These are phyloP conservation scores for Lapara coniferarum DNA, from an alignment of 2,888 invertebrate species.

Conservation along the genomic window DNA sequence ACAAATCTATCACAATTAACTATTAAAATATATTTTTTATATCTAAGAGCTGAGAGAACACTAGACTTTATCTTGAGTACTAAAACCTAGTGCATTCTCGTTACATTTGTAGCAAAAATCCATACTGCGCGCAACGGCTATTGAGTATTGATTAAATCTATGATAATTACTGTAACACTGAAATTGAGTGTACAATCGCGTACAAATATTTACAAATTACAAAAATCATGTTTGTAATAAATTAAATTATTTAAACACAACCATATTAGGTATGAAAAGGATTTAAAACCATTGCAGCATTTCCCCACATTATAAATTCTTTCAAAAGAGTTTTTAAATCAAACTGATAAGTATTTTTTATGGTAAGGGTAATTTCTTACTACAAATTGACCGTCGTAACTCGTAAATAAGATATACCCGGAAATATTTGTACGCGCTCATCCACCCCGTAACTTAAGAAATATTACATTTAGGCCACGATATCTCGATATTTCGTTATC, in stretches of 20 bases:
- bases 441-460: background rate
- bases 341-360: too few species aligned
- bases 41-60: slow-evolving; percentile 1
- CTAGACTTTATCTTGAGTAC: background rate
- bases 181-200: background rate
- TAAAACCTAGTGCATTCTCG: slow-evolving; percentile 4
- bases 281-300: too few species aligned
- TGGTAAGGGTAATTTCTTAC: too few species aligned
- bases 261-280: too few species aligned
- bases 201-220: background rate
- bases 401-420: too few species aligned
- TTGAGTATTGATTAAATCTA: slow-evolving; percentile 10
- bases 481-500: slow-evolving; percentile 64
- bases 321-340: too few species aligned
- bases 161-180: background rate
- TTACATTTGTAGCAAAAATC: slow-evolving; percentile 19
- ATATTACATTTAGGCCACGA: slow-evolving; percentile 63
- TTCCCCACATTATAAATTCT: too few species aligned
- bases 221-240: too few species aligned
- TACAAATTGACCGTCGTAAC: too few species aligned
- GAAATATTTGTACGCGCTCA: background rate
- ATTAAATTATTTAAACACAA: too few species aligned
- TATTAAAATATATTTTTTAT: slow-evolving; percentile 19
- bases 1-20: slow-evolving; percentile 27
- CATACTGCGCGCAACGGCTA: slow-evolving; percentile 13